Percentiles rank a stretch among this genome's conserved stretches.
Conservation (phyloP, 2,797 vertebrate genomes). For the Hafferia zeledoni region DNA sequence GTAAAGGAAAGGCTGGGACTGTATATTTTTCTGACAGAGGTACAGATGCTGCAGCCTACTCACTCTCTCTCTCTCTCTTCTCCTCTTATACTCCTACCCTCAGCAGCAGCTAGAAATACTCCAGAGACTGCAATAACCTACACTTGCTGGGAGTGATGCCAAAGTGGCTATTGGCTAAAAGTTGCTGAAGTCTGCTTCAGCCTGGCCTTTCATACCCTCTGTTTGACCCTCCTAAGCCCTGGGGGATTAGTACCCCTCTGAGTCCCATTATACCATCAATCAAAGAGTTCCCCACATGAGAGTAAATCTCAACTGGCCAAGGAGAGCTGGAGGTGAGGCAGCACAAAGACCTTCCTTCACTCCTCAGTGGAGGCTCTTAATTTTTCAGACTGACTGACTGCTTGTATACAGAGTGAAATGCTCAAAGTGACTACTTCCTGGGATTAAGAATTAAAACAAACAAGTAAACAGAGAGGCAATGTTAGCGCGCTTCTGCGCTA, state of each 20-base stretch:
- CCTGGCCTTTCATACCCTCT: slow-evolving; percentile 36
- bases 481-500: not conserved
- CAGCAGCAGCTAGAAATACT: slow-evolving; percentile 33
- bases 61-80: not conserved
- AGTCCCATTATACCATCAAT: slow-evolving; percentile 39
- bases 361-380: not conserved
- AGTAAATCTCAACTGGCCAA: slow-evolving; percentile 6
- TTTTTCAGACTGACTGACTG: not conserved
- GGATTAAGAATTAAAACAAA: slow-evolving; percentile 45
- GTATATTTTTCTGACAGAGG: not conserved
- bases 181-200: slow-evolving; percentile 17
- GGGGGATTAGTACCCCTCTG: slow-evolving; percentile 20
- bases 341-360: slow-evolving; percentile 25
- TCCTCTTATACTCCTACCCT: not conserved
- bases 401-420: not conserved
- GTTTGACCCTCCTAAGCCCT: not conserved
- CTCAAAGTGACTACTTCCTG: slow-evolving; percentile 36
- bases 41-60: slow-evolving; percentile 24
- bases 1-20: not conserved
- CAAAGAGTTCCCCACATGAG: slow-evolving; percentile 1
- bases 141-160: slow-evolving; percentile 15
- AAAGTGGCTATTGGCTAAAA: slow-evolving; percentile 13
- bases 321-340: not conserved
- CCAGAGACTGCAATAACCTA: slow-evolving; percentile 40
- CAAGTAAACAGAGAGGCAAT: slow-evolving; percentile 41